Evolutionary conservation across 2,113 vertebrate genomes (phyloP), one percentile per base, ranked within the genome.

Genomic region (Oreochromis niloticus): DNA sequence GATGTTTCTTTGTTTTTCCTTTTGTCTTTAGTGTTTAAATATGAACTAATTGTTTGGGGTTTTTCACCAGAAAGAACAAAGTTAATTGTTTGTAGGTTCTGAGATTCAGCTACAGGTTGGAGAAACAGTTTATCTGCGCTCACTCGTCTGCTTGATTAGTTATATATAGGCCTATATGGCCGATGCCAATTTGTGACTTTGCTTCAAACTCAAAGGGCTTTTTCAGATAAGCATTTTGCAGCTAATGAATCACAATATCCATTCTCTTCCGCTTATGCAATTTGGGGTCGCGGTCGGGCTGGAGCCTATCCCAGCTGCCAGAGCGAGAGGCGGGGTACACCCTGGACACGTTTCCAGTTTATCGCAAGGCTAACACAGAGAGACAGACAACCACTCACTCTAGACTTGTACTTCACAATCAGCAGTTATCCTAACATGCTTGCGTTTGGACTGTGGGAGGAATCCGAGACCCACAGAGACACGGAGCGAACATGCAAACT

Each of bases 111-210:
- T 55, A 11, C 52, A 55, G 52, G 19, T 10, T 55, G 19, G 19
- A n/a, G 9, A 22, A 55, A 55, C 9, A 3, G 50, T 52, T n/a
- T 9, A 19, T 19, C 50, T 52, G 52, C 19, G 19, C 9, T 54
- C 19, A 22, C 48, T 50, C 13, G 19, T 4, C 6, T 27, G 46
- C 86, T 89, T 90, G 57, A 48, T n/a, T 79, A 30, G 79, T 68
- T 39, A 32, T 32, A 32, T 32, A 32, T 32, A 32, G 4, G 4
- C 5, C 4, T 32, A 36, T 63, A 63, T 63, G 14, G 36, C 16
- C 63, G 55, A 27, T 14, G 24, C 41, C 52, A 19, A 39, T 48
- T 11, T 71, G 63, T 75, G 71, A 56, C 4, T 43, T 52, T 81
- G 10, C 22, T 56, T 61, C 80, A 30, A 34, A 85, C 17, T 9